Base-by-base conservation (phyloP, 2,888 invertebrate species). In the Chelonus formosanus region DNA sequence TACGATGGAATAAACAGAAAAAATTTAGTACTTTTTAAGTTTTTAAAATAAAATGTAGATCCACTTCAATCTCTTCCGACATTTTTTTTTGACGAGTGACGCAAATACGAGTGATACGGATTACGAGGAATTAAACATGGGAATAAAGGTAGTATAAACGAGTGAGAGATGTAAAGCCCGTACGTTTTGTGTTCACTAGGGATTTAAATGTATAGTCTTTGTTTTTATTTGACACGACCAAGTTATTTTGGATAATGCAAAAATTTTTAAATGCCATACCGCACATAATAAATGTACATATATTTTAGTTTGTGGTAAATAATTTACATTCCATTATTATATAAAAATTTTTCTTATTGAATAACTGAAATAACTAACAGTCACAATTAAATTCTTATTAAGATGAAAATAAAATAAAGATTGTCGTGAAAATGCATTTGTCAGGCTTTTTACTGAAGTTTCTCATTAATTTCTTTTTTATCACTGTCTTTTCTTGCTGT, bases 41-140 rank as follows among this genome's bases (percentile, higher is more conserved):
- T n/a, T 47, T 3, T 8, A 5, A 5, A 47, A 5, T 47, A n/a
- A 32, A 45, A 58, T 62, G 34, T 6, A 40, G 40, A 40, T 40
- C 40, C 40, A 40, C 40, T 40, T 40, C 40, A 40, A 40, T 40
- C 7, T 60, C 5, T 52, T 61, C 32, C 40, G 7, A 20, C 53
- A 20, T 31, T 53, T 52, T 44, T 44, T 31, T 32, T 53, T 52
- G 61, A 53, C 44, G 44, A 44, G 62, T 48, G 64, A 64, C 48
- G 53, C 58, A 65, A 68, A 61, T 63, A 58, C 57, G 62, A 55
- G 63, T 66, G 55, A 65, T 68, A 67, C 52, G 71, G 70, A 72
- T 72, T 71, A 72, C 68, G 64, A 10, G 68, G 71, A 72, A 71
- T 71, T 71, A 72, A 72, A 70, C 66, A 67, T 63, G 59, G 65